Percentiles rank a stretch among this genome's conserved stretches.
These are phyloP conservation scores for Chydorus sphaericus DNA, from an alignment of 2,888 invertebrate species.

Conservation along the genomic window DNA sequence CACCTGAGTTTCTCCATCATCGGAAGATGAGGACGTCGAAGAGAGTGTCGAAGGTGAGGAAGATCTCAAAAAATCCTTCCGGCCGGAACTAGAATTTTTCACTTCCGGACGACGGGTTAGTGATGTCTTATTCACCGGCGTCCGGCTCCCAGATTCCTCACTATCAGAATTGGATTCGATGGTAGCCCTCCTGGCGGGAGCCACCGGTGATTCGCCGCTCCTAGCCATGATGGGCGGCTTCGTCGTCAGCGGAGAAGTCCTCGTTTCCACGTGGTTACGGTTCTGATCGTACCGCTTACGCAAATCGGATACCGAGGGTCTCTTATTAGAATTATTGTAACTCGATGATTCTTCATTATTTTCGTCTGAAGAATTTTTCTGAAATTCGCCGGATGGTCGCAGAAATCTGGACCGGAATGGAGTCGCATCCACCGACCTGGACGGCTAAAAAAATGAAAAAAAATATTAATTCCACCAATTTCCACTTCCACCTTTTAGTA, in stretches of 20 bases:
- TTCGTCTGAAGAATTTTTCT: background rate
- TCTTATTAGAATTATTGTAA: too few species aligned
- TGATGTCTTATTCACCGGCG: background rate
- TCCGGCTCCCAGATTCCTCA: conserved; percentile 6
- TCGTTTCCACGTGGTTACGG: conserved; percentile 1
- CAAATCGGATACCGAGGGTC: conserved; percentile 41
- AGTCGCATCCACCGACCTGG: background rate
- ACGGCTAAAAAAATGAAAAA: too few species aligned
- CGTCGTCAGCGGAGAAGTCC: background rate
- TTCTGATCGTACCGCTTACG: conserved; percentile 38
- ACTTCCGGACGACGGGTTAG: background rate
- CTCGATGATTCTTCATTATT: too few species aligned
- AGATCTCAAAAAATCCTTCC: background rate
- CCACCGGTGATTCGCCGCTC: too few species aligned
- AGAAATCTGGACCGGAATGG: conserved; percentile 11
- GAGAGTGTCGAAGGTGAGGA: conserved; percentile 10
- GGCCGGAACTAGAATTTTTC: background rate
- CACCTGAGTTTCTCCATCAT: background rate
- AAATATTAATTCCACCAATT: too few species aligned
- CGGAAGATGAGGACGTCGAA: background rate
- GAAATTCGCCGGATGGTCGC: conserved; percentile 1
- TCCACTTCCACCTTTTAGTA: too few species aligned
- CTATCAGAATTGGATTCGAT: conserved; percentile 1
- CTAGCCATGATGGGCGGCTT: background rate
- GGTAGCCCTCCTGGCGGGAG: background rate